phyloP scores from a whole-genome alignment of 2,113 vertebrate species.

The Pluvianellus socialis region DNA sequence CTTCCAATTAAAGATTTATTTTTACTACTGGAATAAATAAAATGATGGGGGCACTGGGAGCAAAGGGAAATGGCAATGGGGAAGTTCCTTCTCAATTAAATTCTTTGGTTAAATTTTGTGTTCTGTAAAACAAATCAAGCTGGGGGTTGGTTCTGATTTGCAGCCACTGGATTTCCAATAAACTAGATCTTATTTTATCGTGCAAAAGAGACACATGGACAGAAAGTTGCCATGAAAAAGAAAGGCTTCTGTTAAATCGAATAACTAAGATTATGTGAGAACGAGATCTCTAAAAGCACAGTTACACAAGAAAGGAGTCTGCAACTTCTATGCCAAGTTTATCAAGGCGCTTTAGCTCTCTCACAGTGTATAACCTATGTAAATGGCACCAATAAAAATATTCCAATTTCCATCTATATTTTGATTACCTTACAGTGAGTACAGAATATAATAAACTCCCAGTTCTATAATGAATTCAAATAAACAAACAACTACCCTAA shows the following conservation, averaged over 20 bases:
- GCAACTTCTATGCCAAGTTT: background rate
- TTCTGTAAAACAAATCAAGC: constrained; percentile 32
- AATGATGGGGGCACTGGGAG: constrained; percentile 19
- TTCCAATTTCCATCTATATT: constrained; percentile 61
- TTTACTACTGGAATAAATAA: constrained; percentile 56
- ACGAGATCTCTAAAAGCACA: background rate
- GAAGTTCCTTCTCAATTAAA: constrained; percentile 19
- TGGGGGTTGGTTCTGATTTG: background rate
- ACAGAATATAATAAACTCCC: constrained; percentile 62
- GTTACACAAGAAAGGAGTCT: background rate
- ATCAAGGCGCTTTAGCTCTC: background rate
- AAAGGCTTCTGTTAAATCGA: background rate
- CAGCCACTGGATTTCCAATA: background rate
- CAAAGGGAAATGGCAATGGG: background rate
- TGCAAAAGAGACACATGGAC: background rate
- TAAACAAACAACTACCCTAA: constrained; percentile 59
- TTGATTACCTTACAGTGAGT: constrained; percentile 68
- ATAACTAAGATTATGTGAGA: background rate
- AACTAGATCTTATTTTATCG: background rate
- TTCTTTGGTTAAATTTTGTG: constrained; percentile 14
- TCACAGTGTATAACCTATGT: background rate
- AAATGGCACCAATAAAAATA: constrained; percentile 58
- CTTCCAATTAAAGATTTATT: constrained; percentile 51
- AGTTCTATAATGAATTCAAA: constrained; percentile 57
- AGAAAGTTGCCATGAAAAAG: background rate